phyloP scores from a whole-genome alignment of 2,888 invertebrate species.

The Himalopsyche japonica region DNA sequence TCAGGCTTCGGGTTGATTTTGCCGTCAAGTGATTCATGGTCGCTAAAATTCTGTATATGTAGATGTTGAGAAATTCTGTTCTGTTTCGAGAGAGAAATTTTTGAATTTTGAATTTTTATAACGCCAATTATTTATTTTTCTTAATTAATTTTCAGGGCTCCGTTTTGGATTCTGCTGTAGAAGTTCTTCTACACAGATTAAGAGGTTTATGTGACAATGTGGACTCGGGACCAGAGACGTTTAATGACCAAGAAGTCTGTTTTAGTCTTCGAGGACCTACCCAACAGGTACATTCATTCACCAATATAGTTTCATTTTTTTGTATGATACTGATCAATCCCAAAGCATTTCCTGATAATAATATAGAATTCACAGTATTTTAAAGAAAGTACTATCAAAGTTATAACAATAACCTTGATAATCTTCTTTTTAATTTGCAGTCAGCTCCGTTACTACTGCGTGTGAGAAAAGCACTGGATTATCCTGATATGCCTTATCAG shows the following conservation, averaged over 20 bases:
- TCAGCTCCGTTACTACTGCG: conserved; percentile 72
- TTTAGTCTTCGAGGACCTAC: conserved; percentile 75
- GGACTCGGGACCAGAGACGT: conserved; percentile 86
- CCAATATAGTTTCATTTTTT: too few species aligned
- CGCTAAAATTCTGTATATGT: too few species aligned
- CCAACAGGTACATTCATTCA: conserved; percentile 51
- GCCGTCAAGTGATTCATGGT: too few species aligned
- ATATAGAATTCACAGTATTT: background rate
- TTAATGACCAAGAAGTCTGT: conserved; percentile 92
- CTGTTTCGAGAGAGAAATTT: too few species aligned
- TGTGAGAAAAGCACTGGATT: conserved; percentile 82
- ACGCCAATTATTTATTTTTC: conserved; percentile 8
- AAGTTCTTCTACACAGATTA: conserved; percentile 85
- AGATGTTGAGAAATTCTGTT: too few species aligned
- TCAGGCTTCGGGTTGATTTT: too few species aligned
- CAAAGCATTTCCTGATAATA: too few species aligned
- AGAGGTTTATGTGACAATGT: conserved; percentile 93
- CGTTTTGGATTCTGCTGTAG: conserved; percentile 87
- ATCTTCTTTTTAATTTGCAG: conserved; percentile 45
- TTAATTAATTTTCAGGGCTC: conserved; percentile 75
- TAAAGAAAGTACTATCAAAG: background rate
- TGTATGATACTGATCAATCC: background rate
- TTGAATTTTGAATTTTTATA: too few species aligned
- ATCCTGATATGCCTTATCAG: conserved; percentile 85
- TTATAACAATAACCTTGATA: too few species aligned